A percentile compares a stretch with the other conserved stretches of the same genome.
Conservation (phyloP, 2,113 vertebrate genomes). For the Hydropotes inermis region DNA sequence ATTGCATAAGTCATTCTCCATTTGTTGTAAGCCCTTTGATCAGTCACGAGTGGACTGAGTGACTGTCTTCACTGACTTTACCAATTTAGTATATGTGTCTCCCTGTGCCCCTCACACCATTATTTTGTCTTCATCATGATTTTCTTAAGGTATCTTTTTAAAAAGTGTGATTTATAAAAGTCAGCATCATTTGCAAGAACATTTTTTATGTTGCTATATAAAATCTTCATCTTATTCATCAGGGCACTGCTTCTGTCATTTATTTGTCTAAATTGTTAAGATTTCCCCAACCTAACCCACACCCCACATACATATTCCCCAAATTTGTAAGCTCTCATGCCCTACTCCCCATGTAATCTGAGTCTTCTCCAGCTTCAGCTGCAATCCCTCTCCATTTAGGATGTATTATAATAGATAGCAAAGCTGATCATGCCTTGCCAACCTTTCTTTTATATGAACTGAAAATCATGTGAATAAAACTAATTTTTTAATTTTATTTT, state of each 20-base stretch:
- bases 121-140: neutral
- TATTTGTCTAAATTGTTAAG: neutral
- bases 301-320: neutral
- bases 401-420: neutral
- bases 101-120: neutral
- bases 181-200: constrained; percentile 35
- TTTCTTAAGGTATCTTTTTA: neutral
- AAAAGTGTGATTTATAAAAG: neutral
- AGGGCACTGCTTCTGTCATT: neutral
- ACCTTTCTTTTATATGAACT: neutral
- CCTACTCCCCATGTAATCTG: neutral
- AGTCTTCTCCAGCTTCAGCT: neutral
- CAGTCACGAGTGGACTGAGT: neutral
- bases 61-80: neutral
- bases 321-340: neutral
- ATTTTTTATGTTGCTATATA: constrained; percentile 49
- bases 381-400: neutral
- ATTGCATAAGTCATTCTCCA: neutral
- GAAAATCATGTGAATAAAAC: neutral
- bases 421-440: neutral
- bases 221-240: constrained; percentile 38
- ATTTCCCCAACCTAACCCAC: neutral
- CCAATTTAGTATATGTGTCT: neutral
- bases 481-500: neutral
- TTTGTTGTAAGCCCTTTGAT: neutral